Conservation (phyloP, 1,140 invertebrate species). For the Drosophila nigrodunni region DNA sequence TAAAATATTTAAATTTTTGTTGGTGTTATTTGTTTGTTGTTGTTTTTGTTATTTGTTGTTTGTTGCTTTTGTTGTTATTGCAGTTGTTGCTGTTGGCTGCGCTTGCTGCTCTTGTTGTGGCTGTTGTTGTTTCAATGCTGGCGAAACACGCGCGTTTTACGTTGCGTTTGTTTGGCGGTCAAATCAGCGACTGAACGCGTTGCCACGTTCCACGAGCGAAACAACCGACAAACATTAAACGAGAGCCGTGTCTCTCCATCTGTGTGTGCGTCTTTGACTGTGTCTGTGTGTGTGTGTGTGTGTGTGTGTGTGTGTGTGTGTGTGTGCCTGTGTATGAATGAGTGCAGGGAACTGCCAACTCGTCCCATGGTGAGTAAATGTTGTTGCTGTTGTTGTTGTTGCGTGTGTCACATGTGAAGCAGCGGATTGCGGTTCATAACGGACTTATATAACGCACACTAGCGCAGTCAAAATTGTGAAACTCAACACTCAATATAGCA, state of each 20-base stretch:
- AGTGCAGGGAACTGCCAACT: slow-evolving; percentile 38
- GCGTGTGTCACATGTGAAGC: slow-evolving; percentile 34
- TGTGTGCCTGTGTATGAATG: slow-evolving; percentile 30
- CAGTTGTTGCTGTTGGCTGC: slow-evolving; percentile 27
- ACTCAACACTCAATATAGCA: not conserved
- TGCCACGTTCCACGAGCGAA: slow-evolving; percentile 39
- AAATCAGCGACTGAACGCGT: slow-evolving; percentile 76
- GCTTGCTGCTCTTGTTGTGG: slow-evolving; percentile 45
- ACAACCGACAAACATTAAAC: slow-evolving; percentile 35
- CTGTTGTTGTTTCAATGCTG: slow-evolving; percentile 16
- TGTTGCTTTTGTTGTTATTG: not conserved
- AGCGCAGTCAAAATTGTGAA: slow-evolving; percentile 39
- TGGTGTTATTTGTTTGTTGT: slow-evolving; percentile 24
- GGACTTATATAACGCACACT: slow-evolving; percentile 76
- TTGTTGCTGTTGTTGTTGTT: slow-evolving; percentile 23
- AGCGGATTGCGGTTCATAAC: slow-evolving; percentile 49
- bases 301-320: slow-evolving; percentile 1
- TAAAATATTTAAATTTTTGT: slow-evolving; percentile 21
- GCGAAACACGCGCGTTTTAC: slow-evolving; percentile 50
- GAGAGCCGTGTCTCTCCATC: slow-evolving; percentile 15
- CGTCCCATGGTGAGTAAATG: slow-evolving; percentile 26
- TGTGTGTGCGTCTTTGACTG: not conserved
- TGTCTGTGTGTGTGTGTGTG: slow-evolving; percentile 2
- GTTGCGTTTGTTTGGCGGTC: slow-evolving; percentile 80
- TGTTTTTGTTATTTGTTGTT: slow-evolving; percentile 12